A percentile compares a stretch with the other conserved stretches of the same genome.
Conservation (phyloP, 2,888 invertebrate genomes). For the Macrophya annulata region DNA sequence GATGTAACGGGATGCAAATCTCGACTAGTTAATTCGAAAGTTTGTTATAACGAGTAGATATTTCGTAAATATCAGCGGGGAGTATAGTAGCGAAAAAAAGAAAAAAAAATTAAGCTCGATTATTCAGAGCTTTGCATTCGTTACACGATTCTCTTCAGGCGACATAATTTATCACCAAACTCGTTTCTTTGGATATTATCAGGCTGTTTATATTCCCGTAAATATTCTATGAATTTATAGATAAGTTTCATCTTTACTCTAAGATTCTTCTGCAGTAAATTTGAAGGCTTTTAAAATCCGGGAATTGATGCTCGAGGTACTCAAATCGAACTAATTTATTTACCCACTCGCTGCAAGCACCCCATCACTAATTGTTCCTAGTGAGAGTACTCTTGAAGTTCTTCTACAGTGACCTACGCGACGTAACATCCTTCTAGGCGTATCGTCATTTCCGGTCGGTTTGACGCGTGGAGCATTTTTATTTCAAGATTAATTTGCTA, state of each 20-base stretch:
- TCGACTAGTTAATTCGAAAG: constrained; percentile 69
- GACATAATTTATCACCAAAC: constrained; percentile 3
- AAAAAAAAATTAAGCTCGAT: constrained; percentile 28
- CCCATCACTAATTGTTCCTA: constrained; percentile 26
- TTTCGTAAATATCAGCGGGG: constrained; percentile 39
- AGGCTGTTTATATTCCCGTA: neutral
- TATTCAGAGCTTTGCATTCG: constrained; percentile 40
- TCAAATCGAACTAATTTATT: constrained; percentile 13
- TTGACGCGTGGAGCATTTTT: constrained; percentile 45
- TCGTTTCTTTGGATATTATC: neutral
- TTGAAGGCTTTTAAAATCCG: neutral
- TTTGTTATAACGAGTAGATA: constrained; percentile 66
- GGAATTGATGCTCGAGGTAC: neutral
- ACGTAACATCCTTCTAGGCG: neutral
- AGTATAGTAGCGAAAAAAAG: neutral
- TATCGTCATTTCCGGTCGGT: constrained; percentile 42
- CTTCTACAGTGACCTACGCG: neutral
- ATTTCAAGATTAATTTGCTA: constrained; percentile 53
- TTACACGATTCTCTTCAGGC: constrained; percentile 25
- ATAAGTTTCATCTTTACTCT: neutral
- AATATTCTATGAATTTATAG: neutral
- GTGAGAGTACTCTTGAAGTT: constrained; percentile 9
- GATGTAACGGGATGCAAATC: constrained; percentile 72
- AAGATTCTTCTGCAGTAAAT: neutral
- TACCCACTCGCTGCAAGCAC: neutral